Evolutionary conservation across 2,113 vertebrate genomes (phyloP).

Genomic region (Eclectus roratus): DNA sequence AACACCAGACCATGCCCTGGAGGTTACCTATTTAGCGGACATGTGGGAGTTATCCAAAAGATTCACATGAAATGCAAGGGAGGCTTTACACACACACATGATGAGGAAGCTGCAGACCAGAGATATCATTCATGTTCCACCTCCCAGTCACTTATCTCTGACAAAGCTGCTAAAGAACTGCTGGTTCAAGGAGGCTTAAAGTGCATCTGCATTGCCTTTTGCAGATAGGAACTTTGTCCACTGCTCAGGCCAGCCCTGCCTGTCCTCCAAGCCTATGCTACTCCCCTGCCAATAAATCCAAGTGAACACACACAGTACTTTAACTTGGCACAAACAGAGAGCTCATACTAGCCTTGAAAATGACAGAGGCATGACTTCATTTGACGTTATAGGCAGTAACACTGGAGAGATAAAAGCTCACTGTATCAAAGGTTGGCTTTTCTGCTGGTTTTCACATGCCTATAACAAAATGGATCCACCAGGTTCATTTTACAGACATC

Average conservation of each 20-base stretch:
- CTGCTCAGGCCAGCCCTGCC: not conserved
- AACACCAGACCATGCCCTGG: not conserved
- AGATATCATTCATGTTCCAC: not conserved
- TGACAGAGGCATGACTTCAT: not conserved
- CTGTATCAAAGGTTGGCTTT: not conserved
- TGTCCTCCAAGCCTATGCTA: not conserved
- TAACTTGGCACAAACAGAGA: not conserved
- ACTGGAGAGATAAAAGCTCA: not conserved
- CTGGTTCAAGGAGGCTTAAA: not conserved
- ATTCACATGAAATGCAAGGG: not conserved
- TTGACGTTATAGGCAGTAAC: not conserved
- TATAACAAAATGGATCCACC: not conserved
- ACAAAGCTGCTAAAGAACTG: not conserved
- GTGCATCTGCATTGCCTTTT: not conserved
- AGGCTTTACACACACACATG: not conserved
- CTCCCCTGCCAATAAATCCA: not conserved
- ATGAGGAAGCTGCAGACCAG: not conserved
- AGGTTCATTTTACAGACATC: not conserved
- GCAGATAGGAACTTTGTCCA: not conserved
- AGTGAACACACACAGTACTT: not conserved
- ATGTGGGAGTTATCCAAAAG: not conserved
- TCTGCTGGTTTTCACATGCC: not conserved
- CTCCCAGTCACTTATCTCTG: not conserved
- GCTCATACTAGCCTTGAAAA: not conserved
- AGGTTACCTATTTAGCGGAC: not conserved